Conservation (phyloP, 2,888 invertebrate species). For the Drosophila pegasa region DNA sequence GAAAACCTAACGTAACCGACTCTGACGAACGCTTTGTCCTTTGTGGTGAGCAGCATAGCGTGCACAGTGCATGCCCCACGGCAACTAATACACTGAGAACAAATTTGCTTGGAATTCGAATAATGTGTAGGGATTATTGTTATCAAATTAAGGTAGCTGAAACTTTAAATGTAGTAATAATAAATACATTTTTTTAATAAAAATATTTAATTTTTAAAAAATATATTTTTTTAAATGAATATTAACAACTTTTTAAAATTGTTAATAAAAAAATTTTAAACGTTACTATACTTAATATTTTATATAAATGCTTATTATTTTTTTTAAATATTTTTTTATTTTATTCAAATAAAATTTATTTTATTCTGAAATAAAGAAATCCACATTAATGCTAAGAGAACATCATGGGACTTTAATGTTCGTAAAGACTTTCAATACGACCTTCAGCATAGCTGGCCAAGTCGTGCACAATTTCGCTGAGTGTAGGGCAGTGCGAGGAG, state of each 20-base stretch:
- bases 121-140: not conserved
- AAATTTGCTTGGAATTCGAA: not conserved
- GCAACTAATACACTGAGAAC: constrained; percentile 18
- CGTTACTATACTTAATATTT: too few relatives aligned
- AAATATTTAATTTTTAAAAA: too few relatives aligned
- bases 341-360: too few relatives aligned
- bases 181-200: too few relatives aligned
- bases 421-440: not conserved
- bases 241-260: too few relatives aligned
- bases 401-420: not conserved
- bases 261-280: too few relatives aligned
- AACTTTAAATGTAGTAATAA: too few relatives aligned
- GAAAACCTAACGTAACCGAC: constrained; percentile 17
- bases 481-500: constrained; percentile 10
- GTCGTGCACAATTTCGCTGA: not conserved
- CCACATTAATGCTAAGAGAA: not conserved
- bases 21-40: constrained; percentile 65
- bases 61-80: constrained; percentile 54
- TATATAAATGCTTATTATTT: too few relatives aligned
- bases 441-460: not conserved
- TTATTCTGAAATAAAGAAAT: too few relatives aligned
- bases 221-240: too few relatives aligned
- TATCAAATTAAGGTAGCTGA: too few relatives aligned
- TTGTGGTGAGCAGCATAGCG: constrained; percentile 69
- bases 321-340: too few relatives aligned